Percentiles rank a stretch among this genome's conserved stretches.
phyloP scores from a whole-genome alignment of 2,888 invertebrate species.

The Tinea trinotella region DNA sequence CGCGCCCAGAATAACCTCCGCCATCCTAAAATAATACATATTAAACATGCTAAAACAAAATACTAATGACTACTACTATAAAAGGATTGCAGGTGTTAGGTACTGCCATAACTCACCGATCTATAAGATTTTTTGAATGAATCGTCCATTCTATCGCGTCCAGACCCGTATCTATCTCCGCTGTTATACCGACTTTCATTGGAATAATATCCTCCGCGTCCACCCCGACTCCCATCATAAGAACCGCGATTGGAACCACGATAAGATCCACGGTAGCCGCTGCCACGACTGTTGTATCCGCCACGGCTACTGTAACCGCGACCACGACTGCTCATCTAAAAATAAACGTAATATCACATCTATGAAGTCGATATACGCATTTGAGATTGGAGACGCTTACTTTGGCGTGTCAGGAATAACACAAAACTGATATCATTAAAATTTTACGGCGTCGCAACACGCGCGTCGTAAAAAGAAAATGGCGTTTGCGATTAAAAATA shows the following conservation, averaged over 20 bases:
- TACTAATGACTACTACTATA: constrained; percentile 59
- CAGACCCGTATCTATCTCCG: constrained; percentile 47
- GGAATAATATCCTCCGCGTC: constrained; percentile 56
- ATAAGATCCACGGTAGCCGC: constrained; percentile 52
- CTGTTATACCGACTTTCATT: constrained; percentile 56
- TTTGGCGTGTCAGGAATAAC: too few species aligned
- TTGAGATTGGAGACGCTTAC: too few species aligned
- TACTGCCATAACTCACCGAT: constrained; percentile 44
- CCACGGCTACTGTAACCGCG: constrained; percentile 46
- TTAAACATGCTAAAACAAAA: too few species aligned
- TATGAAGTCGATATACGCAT: too few species aligned
- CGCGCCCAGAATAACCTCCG: constrained; percentile 64
- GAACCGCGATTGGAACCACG: constrained; percentile 52
- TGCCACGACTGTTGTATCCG: constrained; percentile 47
- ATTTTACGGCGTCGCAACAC: too few species aligned
- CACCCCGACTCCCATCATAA: constrained; percentile 54
- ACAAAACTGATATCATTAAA: too few species aligned
- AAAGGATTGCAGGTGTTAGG: constrained; percentile 20
- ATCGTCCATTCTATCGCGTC: constrained; percentile 57
- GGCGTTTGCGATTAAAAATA: too few species aligned
- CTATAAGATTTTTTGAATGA: constrained; percentile 63
- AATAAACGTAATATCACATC: too few species aligned
- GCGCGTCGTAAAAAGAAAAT: too few species aligned
- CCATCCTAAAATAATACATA: background rate
- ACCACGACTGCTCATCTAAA: constrained; percentile 43